These are phyloP conservation scores for Sesamia nonagrioides DNA, from an alignment of 1,140 invertebrate species.

Conservation along the genomic window DNA sequence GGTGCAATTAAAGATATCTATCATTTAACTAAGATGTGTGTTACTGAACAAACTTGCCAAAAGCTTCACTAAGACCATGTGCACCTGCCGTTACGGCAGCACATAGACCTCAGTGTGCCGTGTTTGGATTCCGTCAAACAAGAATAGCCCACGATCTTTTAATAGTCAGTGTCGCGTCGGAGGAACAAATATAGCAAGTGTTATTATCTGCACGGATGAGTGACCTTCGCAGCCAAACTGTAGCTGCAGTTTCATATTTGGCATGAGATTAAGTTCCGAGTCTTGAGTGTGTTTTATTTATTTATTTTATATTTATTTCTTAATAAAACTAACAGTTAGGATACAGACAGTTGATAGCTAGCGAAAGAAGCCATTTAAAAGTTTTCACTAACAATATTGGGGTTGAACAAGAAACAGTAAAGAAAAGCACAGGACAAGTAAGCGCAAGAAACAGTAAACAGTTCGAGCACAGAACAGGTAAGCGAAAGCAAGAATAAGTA, in stretches of 20 bases:
- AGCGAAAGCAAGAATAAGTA: too few species aligned
- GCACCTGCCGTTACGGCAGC: not conserved
- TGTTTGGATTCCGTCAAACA: constrained; percentile 41
- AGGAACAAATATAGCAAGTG: constrained; percentile 37
- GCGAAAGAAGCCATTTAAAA: too few species aligned
- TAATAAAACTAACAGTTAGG: too few species aligned
- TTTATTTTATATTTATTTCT: too few species aligned
- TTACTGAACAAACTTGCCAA: not conserved
- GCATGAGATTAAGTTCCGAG: constrained; percentile 8
- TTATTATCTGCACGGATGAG: constrained; percentile 32
- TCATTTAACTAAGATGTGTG: not conserved
- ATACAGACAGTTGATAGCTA: too few species aligned
- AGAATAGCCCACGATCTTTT: constrained; percentile 41
- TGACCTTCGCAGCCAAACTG: constrained; percentile 17
- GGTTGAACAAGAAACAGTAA: too few species aligned
- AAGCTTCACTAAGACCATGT: not conserved
- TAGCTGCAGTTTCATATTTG: constrained; percentile 15
- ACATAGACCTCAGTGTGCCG: not conserved
- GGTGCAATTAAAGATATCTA: not conserved
- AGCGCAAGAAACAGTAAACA: too few species aligned
- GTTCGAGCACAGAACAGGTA: too few species aligned
- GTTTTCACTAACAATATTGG: too few species aligned
- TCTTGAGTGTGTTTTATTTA: not conserved
- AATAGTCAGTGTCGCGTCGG: constrained; percentile 29
- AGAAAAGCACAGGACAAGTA: too few species aligned